A percentile compares a stretch with the other conserved stretches of the same genome.
phyloP scores from a whole-genome alignment of 2,888 invertebrate species.

The Bhutanitis thaidina region DNA sequence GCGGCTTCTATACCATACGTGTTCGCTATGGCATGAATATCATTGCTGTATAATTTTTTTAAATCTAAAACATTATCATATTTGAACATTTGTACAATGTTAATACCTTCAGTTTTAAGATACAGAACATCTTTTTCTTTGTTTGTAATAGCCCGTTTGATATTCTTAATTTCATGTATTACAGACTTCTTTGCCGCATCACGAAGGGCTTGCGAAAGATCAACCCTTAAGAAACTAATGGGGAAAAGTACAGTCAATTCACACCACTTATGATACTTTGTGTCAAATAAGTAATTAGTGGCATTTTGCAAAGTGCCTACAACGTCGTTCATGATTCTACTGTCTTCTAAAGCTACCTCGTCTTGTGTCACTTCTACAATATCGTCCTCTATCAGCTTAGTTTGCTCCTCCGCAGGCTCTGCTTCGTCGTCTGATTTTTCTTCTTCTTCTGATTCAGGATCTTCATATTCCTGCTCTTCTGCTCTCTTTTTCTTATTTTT shows the following conservation, averaged over 20 bases:
- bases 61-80: conserved; percentile 88
- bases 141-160: conserved; percentile 91
- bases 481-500: conserved; percentile 77
- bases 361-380: conserved; percentile 38
- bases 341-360: conserved; percentile 42
- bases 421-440: conserved; percentile 73
- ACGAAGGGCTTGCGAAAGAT: conserved; percentile 86
- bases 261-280: conserved; percentile 89
- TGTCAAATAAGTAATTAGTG: conserved; percentile 87
- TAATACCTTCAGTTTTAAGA: conserved; percentile 97
- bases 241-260: conserved; percentile 87
- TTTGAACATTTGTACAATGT: conserved; percentile 93
- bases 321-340: conserved; percentile 59
- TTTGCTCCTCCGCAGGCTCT: conserved; percentile 44
- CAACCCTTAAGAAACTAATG: conserved; percentile 75
- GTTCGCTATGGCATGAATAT: conserved; percentile 93
- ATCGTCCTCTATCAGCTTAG: conserved; percentile 46
- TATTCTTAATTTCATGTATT: conserved; percentile 88
- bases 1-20: conserved; percentile 99
- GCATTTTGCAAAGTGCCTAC: conserved; percentile 62
- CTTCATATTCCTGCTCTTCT: conserved; percentile 84
- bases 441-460: conserved; percentile 81
- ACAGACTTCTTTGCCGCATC: conserved; percentile 85
- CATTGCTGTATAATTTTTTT: conserved; percentile 93
- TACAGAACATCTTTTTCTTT: conserved; percentile 82